Evolutionary conservation across 2,888 invertebrate species (phyloP).

Genomic region (Drosophila paracracens): DNA sequence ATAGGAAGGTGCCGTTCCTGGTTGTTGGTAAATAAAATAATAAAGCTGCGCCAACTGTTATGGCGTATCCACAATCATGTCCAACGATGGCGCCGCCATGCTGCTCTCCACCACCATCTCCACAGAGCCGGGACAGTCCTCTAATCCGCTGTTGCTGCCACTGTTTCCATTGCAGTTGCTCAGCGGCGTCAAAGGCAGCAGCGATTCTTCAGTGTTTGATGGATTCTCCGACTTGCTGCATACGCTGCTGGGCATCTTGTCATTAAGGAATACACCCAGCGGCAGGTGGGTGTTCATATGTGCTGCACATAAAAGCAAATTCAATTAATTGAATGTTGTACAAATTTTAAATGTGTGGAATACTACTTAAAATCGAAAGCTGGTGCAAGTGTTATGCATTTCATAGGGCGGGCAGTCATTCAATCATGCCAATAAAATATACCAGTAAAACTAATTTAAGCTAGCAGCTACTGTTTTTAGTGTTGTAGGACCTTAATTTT

Average conservation of each 20-base stretch:
- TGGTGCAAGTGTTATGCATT: slow-evolving; percentile 49
- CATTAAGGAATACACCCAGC: slow-evolving; percentile 70
- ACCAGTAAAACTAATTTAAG: slow-evolving; percentile 4
- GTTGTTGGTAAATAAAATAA: slow-evolving; percentile 58
- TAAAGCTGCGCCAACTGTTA: slow-evolving; percentile 60
- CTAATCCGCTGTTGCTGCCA: slow-evolving; percentile 34
- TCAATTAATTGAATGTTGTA: background rate
- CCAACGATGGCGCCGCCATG: slow-evolving; percentile 41
- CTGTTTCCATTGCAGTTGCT: slow-evolving; percentile 44
- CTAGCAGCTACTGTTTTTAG: slow-evolving; percentile 17
- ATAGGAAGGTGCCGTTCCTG: slow-evolving; percentile 50
- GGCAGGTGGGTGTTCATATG: slow-evolving; percentile 77
- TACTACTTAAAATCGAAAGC: slow-evolving; percentile 23
- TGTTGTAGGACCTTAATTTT: background rate
- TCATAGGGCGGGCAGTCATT: slow-evolving; percentile 21
- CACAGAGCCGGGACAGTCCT: slow-evolving; percentile 62
- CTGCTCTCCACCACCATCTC: slow-evolving; percentile 55
- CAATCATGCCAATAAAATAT: slow-evolving; percentile 15
- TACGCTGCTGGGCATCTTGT: slow-evolving; percentile 44
- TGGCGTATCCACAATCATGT: slow-evolving; percentile 55
- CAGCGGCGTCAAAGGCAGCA: slow-evolving; percentile 58
- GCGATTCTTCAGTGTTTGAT: slow-evolving; percentile 36
- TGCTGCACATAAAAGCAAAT: slow-evolving; percentile 49
- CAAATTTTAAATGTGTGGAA: background rate
- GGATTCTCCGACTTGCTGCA: slow-evolving; percentile 43